phyloP scores from a whole-genome alignment of 2,113 vertebrate species.

The Salvelinus fontinalis region DNA sequence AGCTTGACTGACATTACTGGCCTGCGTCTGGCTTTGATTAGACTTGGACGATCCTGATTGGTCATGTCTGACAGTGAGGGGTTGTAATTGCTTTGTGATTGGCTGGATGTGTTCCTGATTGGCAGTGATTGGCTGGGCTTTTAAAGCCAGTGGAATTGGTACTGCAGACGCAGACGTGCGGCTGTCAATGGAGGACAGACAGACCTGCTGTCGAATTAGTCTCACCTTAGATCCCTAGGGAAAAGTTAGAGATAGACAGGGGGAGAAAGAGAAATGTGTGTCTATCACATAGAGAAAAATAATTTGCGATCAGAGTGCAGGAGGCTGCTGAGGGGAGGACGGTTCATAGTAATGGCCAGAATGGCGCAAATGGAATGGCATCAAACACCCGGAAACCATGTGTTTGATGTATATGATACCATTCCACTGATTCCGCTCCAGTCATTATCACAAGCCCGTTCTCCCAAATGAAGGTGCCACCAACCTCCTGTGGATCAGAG shows the following conservation, averaged over 20 bases:
- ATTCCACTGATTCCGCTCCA: too few species aligned
- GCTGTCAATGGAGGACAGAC: neutral
- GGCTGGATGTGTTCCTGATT: neutral
- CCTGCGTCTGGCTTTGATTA: constrained; percentile 5
- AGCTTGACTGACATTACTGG: neutral
- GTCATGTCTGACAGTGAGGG: neutral
- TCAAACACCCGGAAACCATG: too few species aligned
- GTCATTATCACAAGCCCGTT: too few species aligned
- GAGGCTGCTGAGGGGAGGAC: too few species aligned
- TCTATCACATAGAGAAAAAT: too few species aligned
- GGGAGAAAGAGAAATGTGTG: neutral
- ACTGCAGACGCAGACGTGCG: neutral
- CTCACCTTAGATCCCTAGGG: neutral
- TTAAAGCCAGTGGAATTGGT: neutral
- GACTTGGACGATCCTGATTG: constrained; percentile 1
- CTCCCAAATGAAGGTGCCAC: too few species aligned
- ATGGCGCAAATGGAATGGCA: too few species aligned
- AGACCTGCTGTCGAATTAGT: neutral
- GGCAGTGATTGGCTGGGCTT: constrained; percentile 6
- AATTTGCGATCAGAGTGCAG: too few species aligned
- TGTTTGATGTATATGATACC: too few species aligned
- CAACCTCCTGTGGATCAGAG: too few species aligned
- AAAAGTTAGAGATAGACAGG: neutral
- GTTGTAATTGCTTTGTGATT: neutral
- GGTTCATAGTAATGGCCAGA: too few species aligned